Conservation (phyloP, 2,888 invertebrate species). For the Elmis aenea region DNA sequence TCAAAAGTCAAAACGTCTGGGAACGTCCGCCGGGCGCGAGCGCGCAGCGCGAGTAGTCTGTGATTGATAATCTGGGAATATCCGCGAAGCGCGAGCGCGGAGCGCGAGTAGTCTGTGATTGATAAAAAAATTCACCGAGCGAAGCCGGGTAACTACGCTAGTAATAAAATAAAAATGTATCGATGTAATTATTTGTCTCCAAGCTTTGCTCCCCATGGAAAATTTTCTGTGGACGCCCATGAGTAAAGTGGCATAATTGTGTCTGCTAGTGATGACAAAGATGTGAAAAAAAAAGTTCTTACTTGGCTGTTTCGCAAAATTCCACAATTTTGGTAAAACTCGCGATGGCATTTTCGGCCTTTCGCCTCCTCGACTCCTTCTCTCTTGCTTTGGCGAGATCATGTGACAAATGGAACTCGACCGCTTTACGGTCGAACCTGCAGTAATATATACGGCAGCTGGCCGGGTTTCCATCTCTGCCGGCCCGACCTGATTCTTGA, state of each 20-base stretch:
- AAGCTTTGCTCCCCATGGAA: too few species aligned
- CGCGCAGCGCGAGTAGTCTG: too few species aligned
- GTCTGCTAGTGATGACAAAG: too few species aligned
- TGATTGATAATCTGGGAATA: too few species aligned
- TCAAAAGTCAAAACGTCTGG: too few species aligned
- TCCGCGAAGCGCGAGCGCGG: too few species aligned
- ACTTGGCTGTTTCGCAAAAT: slow-evolving; percentile 78
- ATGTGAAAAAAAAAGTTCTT: slow-evolving; percentile 32
- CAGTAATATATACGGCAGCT: slow-evolving; percentile 91
- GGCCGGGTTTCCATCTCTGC: slow-evolving; percentile 86
- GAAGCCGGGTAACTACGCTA: too few species aligned
- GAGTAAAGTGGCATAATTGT: too few species aligned
- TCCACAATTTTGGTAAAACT: slow-evolving; percentile 80
- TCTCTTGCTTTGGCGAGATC: slow-evolving; percentile 60
- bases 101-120: too few species aligned
- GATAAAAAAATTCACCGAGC: too few species aligned
- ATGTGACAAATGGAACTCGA: slow-evolving; percentile 71
- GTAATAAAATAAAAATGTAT: slow-evolving; percentile 1
- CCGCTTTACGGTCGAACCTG: slow-evolving; percentile 71
- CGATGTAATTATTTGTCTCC: slow-evolving; percentile 1
- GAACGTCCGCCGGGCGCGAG: too few species aligned
- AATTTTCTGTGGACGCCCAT: too few species aligned
- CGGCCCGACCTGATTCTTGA: slow-evolving; percentile 94
- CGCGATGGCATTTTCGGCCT: slow-evolving; percentile 62
- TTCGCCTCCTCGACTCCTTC: slow-evolving; percentile 48